Percentiles rank a stretch among this genome's conserved stretches.
Conservation (phyloP, 2,797 vertebrate species). For the Enoplosus armatus region DNA sequence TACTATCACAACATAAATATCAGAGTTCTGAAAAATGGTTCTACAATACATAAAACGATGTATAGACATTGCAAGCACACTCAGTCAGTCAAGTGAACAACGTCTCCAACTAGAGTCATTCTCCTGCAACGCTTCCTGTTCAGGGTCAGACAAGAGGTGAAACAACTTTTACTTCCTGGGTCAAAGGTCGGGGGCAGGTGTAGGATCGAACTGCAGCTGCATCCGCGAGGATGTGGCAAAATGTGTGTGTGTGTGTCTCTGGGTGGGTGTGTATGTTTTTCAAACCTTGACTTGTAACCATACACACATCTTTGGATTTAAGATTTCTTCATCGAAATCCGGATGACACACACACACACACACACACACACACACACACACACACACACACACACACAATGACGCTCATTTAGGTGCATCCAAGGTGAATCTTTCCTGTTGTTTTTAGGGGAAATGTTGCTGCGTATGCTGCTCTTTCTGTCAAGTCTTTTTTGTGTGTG, state of each 20-base stretch:
- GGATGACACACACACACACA: neutral
- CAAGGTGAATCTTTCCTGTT: slow-evolving; percentile 7
- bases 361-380: neutral
- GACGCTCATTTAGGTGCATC: neutral
- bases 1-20: neutral
- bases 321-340: neutral
- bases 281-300: slow-evolving; percentile 1
- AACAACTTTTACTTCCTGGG: slow-evolving; percentile 64
- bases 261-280: slow-evolving; percentile 34
- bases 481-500: neutral
- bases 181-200: slow-evolving; percentile 78
- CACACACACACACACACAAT: neutral
- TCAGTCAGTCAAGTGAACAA: neutral
- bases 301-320: neutral
- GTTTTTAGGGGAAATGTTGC: neutral
- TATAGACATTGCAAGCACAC: neutral
- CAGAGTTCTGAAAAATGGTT: neutral
- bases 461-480: neutral
- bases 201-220: slow-evolving; percentile 69
- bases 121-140: slow-evolving; percentile 46
- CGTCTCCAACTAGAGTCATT: slow-evolving; percentile 53
- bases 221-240: slow-evolving; percentile 68
- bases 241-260: neutral
- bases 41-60: neutral
- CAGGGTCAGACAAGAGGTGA: slow-evolving; percentile 47